Percentiles rank a stretch among this genome's conserved stretches.
Evolutionary conservation across 1,140 invertebrate species (phyloP).

Genomic region (Geopemphigus sp.): DNA sequence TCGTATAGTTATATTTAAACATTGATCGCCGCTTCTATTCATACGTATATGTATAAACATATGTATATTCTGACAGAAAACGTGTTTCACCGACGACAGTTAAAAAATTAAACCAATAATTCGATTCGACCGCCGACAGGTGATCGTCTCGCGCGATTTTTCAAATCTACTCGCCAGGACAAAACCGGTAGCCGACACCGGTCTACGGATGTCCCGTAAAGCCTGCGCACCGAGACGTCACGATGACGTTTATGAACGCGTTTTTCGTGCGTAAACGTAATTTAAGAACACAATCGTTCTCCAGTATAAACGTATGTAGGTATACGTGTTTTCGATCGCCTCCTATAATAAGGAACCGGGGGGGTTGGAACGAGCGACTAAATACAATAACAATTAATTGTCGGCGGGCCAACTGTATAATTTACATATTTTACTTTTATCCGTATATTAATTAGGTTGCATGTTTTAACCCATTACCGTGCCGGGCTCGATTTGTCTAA

Average conservation of each 20-base stretch:
- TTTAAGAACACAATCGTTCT: neutral
- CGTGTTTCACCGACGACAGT: neutral
- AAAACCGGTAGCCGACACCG: conserved; percentile 20
- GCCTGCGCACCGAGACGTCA: neutral
- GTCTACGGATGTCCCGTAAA: neutral
- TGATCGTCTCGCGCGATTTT: conserved; percentile 16
- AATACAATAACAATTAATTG: neutral
- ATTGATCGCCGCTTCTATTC: too few relatives aligned
- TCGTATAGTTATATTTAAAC: too few relatives aligned
- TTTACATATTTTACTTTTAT: neutral
- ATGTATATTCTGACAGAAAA: neutral
- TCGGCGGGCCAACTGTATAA: neutral
- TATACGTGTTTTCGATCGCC: too few relatives aligned
- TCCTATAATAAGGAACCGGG: neutral
- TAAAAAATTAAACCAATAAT: conserved; percentile 1
- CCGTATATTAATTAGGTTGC: neutral
- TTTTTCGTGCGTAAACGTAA: neutral
- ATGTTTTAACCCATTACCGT: neutral
- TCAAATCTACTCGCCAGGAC: neutral
- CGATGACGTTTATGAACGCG: neutral
- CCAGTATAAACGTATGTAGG: neutral
- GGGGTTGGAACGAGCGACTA: neutral
- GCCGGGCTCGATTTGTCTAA: neutral
- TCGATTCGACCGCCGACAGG: conserved; percentile 10
- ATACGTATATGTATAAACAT: neutral